These are phyloP conservation scores for Poicephalus gulielmi DNA, from an alignment of 2,113 vertebrate genomes.

Conservation along the genomic window DNA sequence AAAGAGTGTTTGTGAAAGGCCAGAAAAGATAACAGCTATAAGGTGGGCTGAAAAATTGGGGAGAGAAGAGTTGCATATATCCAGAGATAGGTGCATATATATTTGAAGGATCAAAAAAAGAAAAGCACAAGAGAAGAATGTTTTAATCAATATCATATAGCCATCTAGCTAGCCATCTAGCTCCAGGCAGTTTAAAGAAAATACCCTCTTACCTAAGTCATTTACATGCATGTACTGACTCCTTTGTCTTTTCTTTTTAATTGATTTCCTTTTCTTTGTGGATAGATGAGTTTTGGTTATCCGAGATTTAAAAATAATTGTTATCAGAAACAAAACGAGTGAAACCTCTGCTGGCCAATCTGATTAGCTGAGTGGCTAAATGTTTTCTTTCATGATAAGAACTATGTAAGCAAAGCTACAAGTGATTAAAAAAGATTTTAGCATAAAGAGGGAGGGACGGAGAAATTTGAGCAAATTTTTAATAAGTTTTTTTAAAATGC, in stretches of 20 bases:
- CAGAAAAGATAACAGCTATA: neutral
- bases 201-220: neutral
- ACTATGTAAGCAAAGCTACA: neutral
- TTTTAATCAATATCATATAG: neutral
- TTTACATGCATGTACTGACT: neutral
- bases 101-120: neutral
- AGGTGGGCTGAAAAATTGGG: neutral
- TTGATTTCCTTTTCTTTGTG: neutral
- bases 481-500: neutral
- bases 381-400: slow-evolving; percentile 12
- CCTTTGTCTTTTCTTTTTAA: neutral
- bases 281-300: neutral
- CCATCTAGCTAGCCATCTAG: neutral
- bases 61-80: neutral
- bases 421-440: neutral
- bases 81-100: neutral
- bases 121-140: neutral
- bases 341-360: neutral
- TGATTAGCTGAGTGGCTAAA: neutral
- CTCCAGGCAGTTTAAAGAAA: neutral
- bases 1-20: neutral
- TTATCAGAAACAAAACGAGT: neutral
- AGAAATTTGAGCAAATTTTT: neutral
- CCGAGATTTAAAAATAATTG: neutral
- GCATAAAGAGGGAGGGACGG: neutral